Percentiles rank a stretch among this genome's conserved stretches.
phyloP scores from a whole-genome alignment of 2,888 invertebrate genomes.

The Ceramica pisi region DNA sequence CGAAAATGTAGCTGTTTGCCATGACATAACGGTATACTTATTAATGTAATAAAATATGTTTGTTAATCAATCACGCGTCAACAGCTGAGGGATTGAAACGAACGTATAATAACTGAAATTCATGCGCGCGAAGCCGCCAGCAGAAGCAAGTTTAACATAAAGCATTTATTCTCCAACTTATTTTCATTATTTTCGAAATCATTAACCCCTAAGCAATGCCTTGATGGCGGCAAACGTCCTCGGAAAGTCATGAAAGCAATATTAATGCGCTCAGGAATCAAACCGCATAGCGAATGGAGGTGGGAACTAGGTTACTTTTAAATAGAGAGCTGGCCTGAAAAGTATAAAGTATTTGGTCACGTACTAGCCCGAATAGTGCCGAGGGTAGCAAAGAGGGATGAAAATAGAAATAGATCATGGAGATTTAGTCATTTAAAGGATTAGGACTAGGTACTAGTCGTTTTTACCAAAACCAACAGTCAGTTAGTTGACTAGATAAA shows the following conservation, averaged over 20 bases:
- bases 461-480: no score
- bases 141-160: not conserved
- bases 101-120: not conserved
- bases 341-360: slow-evolving; percentile 6
- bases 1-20: not conserved
- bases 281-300: slow-evolving; percentile 54
- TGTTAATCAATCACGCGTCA: slow-evolving; percentile 2
- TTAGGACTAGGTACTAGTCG: not conserved
- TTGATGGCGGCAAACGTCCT: slow-evolving; percentile 21
- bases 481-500: not conserved
- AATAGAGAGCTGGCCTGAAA: slow-evolving; percentile 32
- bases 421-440: not conserved
- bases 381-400: not conserved
- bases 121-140: not conserved
- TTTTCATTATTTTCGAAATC: slow-evolving; percentile 19
- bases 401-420: slow-evolving; percentile 22
- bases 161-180: not conserved
- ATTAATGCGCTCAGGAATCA: slow-evolving; percentile 43
- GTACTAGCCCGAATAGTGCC: not conserved
- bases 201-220: slow-evolving; percentile 9
- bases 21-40: not conserved
- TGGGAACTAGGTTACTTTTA: slow-evolving; percentile 42
- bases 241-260: slow-evolving; percentile 29
- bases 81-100: not conserved
- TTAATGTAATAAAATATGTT: not conserved